These are phyloP conservation scores for Julus scandinavius DNA, from an alignment of 2,888 invertebrate genomes.

Conservation along the genomic window DNA sequence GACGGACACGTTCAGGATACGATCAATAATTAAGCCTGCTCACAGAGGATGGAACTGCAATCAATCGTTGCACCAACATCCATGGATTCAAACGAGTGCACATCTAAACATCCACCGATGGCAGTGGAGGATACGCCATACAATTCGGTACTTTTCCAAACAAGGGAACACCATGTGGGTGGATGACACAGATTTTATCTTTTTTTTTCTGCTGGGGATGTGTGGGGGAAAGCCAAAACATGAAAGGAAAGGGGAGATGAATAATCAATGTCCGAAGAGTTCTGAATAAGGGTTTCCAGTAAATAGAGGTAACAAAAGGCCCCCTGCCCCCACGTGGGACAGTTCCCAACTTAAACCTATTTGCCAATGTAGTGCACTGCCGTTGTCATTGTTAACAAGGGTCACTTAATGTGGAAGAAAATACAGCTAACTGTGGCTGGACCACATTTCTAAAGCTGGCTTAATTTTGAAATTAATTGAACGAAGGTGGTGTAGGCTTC, in stretches of 20 bases:
- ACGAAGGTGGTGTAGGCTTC: neutral
- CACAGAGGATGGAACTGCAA: neutral
- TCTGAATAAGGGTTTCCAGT: neutral
- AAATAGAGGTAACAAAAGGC: constrained; percentile 11
- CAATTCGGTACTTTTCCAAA: neutral
- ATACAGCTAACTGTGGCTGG: neutral
- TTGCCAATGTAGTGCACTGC: neutral
- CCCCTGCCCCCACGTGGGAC: constrained; percentile 35
- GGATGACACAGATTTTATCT: constrained; percentile 45
- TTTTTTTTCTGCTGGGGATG: neutral
- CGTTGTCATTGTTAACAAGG: neutral
- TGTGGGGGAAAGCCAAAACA: neutral
- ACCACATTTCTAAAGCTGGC: neutral
- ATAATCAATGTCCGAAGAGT: constrained; percentile 31
- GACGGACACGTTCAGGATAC: neutral
- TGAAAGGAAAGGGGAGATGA: constrained; percentile 40
- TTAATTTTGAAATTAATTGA: constrained; percentile 3
- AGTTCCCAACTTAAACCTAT: constrained; percentile 15
- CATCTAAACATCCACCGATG: neutral
- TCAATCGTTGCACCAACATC: constrained; percentile 20
- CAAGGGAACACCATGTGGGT: constrained; percentile 34
- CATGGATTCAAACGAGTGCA: constrained; percentile 32
- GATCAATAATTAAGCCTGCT: constrained; percentile 35
- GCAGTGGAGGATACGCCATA: neutral
- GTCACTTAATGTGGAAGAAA: neutral